Conservation (phyloP, 2,113 vertebrate species). For the Sakesphorus luctuosus region DNA sequence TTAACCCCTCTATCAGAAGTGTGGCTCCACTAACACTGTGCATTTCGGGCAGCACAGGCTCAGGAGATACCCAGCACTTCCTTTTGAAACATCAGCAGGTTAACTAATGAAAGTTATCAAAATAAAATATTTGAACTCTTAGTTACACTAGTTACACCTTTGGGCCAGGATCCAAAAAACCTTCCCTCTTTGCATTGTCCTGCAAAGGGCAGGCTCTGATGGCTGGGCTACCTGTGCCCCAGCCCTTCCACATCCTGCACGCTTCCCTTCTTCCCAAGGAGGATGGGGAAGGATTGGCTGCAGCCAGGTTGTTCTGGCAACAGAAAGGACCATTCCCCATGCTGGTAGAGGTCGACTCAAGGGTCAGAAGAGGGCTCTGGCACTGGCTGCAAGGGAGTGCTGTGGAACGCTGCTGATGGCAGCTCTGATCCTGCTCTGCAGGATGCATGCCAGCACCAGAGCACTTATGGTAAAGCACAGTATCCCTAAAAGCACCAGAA, state of each 20-base stretch:
- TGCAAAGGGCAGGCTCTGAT: background rate
- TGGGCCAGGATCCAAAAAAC: background rate
- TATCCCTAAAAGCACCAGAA: background rate
- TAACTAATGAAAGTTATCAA: background rate
- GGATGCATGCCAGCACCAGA: background rate
- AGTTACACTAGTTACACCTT: background rate
- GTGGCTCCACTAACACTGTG: background rate
- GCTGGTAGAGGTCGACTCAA: background rate
- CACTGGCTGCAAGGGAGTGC: background rate
- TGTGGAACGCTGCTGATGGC: background rate
- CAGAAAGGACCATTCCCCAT: rapidly evolving
- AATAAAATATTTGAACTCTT: background rate
- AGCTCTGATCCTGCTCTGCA: background rate
- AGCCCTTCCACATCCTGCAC: background rate
- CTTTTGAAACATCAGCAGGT: background rate
- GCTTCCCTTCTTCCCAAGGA: background rate
- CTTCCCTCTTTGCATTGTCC: background rate
- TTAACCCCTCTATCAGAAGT: background rate
- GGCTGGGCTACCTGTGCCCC: background rate
- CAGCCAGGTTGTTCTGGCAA: background rate
- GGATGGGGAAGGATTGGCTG: background rate
- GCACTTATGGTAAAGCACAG: background rate
- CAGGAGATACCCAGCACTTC: background rate
- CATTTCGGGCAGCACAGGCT: too few species aligned
- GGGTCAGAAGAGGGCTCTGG: background rate